Evolutionary conservation across 2,113 vertebrate genomes (phyloP), one percentile per base, ranked within the genome.

Genomic region (Neopipo cinnamomea): DNA sequence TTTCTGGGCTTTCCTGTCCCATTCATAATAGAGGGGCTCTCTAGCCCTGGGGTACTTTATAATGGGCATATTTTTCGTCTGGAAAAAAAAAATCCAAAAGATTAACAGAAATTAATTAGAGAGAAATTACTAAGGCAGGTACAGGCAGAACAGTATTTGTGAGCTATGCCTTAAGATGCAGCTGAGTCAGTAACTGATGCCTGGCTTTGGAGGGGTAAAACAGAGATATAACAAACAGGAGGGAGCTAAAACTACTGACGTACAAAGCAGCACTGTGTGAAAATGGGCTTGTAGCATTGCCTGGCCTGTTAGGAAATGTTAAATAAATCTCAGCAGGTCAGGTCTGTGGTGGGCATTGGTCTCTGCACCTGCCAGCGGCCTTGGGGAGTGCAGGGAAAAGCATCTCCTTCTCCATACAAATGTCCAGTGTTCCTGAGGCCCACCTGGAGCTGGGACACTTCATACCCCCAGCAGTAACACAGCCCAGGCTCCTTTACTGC

Each of bases 1-100:
- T 94, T 98, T 99, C 96, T 98, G 98, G 19, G 99, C 98, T 82
- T 97, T 98, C 61, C n/a, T 55, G 27, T 99, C 98, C 98, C 98
- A 97, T 35, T 95, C 89, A n/a, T 96, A 96, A 91, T 98, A 98
- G 7, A 78, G 86, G 28, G 98, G 97, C 22, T 96, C 97, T 6
- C 49, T 70, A 66, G 88, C 91, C 23, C 49, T 68, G 3, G 44
- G 58, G 59, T 93, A 92, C 95, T 98, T 99, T 56, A 98, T 23
- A 67, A 97, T 27, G 1, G 98, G 98, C 99, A 99, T 99, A 37
- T 23, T 75, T n/a, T 50, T 84, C 0, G 50, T 75, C 96, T 97
- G 85, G 61, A 85, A 44, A 41, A 42, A 47, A 84, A 93, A 94
- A 82, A 20, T 4, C 6, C 44, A 65, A 79, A 74, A 0, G 2